A percentile compares a stretch with the other conserved stretches of the same genome.
Evolutionary conservation across 2,888 invertebrate species (phyloP).

Genomic region (Mesorhabditis belari): DNA sequence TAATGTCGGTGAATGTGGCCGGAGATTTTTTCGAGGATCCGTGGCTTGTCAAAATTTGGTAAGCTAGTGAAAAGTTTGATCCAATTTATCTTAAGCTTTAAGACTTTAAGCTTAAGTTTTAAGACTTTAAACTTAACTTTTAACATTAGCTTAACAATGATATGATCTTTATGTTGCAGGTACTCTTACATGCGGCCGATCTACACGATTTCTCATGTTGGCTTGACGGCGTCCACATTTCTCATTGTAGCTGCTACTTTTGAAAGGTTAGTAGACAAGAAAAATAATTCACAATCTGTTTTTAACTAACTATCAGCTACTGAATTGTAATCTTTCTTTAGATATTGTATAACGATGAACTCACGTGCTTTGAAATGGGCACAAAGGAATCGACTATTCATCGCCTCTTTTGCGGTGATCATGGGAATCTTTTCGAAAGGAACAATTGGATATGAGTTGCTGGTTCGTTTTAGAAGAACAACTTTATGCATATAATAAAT

Average conservation of each 20-base stretch:
- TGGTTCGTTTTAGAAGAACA: background rate
- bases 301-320: too few species aligned
- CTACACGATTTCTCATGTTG: slow-evolving; percentile 48
- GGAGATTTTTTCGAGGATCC: slow-evolving; percentile 39
- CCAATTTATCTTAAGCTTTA: background rate
- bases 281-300: background rate
- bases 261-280: slow-evolving; percentile 40
- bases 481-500: background rate
- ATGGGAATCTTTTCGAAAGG: slow-evolving; percentile 22
- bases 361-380: background rate
- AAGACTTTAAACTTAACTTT: background rate
- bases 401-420: slow-evolving; percentile 23
- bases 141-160: background rate
- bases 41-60: slow-evolving; percentile 38
- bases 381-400: slow-evolving; percentile 21
- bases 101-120: background rate
- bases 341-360: background rate
- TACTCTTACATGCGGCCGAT: slow-evolving; percentile 48
- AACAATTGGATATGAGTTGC: background rate
- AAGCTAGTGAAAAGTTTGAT: slow-evolving; percentile 1
- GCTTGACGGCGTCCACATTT: slow-evolving; percentile 47
- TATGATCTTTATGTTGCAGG: slow-evolving; percentile 18
- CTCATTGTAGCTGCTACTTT: slow-evolving; percentile 46
- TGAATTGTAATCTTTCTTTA: too few species aligned
- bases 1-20: slow-evolving; percentile 49